Evolutionary conservation across 2,888 invertebrate species (phyloP).

Genomic region (Leptarthrus brevirostris): DNA sequence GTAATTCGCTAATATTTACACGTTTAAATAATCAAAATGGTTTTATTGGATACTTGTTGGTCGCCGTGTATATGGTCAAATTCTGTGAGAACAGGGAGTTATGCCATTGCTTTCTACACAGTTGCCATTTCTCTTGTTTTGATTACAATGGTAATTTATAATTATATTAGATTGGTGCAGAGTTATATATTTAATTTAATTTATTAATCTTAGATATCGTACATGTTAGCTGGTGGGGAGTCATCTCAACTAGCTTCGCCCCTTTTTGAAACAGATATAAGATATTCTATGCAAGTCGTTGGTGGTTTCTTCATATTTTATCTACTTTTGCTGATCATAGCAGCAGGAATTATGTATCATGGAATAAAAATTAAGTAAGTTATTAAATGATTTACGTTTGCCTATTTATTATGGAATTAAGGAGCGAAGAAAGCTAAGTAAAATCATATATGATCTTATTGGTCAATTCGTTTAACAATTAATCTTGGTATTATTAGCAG

Average conservation of each 20-base stretch:
- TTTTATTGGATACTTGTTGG: slow-evolving; percentile 83
- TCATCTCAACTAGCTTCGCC: slow-evolving; percentile 90
- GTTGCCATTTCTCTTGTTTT: slow-evolving; percentile 78
- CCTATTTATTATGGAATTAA: slow-evolving; percentile 15
- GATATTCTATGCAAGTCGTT: slow-evolving; percentile 76
- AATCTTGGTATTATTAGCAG: too few relatives aligned
- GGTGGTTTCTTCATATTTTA: slow-evolving; percentile 69
- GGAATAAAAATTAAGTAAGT: slow-evolving; percentile 64
- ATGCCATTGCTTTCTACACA: slow-evolving; percentile 83
- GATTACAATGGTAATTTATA: slow-evolving; percentile 74
- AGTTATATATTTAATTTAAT: background rate
- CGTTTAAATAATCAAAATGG: too few relatives aligned
- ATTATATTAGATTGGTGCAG: too few relatives aligned
- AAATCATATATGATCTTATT: too few relatives aligned
- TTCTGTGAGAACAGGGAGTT: slow-evolving; percentile 79
- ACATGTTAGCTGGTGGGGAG: slow-evolving; percentile 88
- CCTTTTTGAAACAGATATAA: slow-evolving; percentile 86
- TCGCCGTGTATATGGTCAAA: slow-evolving; percentile 89
- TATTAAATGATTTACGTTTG: too few relatives aligned
- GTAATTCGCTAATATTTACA: slow-evolving; percentile 57
- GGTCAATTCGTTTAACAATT: too few relatives aligned
- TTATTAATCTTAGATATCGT: slow-evolving; percentile 68
- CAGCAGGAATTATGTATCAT: slow-evolving; percentile 67
- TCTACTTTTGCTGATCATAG: slow-evolving; percentile 67
- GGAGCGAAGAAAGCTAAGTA: background rate